These are phyloP conservation scores for Notechis scutatus DNA, from an alignment of 2,113 vertebrate species.

Conservation along the genomic window DNA sequence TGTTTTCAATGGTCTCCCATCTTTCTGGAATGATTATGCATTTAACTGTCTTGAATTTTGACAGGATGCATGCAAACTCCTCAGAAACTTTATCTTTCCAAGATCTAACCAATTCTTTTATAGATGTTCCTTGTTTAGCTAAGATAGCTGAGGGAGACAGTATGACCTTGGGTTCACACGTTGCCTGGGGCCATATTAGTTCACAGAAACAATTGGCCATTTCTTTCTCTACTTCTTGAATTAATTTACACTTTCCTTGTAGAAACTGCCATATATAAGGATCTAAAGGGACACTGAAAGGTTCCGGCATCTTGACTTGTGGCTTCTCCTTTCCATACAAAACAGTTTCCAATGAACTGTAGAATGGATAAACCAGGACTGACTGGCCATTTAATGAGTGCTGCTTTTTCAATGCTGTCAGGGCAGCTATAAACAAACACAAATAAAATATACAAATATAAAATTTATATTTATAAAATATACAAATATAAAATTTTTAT, in stretches of 20 bases:
- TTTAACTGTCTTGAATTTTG: constrained; percentile 64
- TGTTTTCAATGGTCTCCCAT: constrained; percentile 68
- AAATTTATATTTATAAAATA: too few species aligned
- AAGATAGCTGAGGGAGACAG: constrained; percentile 70
- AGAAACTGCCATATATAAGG: constrained; percentile 72
- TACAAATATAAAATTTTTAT: background rate
- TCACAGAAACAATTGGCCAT: constrained; percentile 71
- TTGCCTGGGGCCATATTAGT: constrained; percentile 63
- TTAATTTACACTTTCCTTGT: constrained; percentile 43
- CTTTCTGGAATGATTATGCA: constrained; percentile 54
- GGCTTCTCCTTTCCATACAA: constrained; percentile 80
- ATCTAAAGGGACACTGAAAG: constrained; percentile 65
- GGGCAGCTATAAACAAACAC: constrained; percentile 63
- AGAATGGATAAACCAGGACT: constrained; percentile 78
- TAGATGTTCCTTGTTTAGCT: constrained; percentile 56
- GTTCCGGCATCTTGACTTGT: constrained; percentile 71
- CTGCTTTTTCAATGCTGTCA: constrained; percentile 64
- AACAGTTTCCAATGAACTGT: constrained; percentile 72
- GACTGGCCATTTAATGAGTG: constrained; percentile 65
- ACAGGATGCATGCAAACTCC: constrained; percentile 62
- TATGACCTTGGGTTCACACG: constrained; percentile 50
- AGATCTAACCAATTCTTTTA: constrained; percentile 48
- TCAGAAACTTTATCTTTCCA: constrained; percentile 71
- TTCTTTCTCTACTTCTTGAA: constrained; percentile 59
- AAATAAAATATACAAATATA: background rate